Evolutionary conservation across 2,888 invertebrate genomes (phyloP).

Genomic region (Limnephilus rhombicus): DNA sequence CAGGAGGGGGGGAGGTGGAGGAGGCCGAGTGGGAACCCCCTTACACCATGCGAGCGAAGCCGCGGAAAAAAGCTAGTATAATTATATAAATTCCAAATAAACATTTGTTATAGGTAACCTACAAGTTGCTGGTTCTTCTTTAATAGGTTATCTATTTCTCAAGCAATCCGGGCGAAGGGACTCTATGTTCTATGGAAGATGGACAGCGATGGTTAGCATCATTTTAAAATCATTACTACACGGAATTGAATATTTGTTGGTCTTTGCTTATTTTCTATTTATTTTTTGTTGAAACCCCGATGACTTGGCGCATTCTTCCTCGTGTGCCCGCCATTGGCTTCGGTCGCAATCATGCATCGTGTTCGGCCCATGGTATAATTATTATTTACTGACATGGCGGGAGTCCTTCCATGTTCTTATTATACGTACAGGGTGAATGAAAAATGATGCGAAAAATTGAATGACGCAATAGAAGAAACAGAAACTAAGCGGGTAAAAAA

Average conservation of each 20-base stretch:
- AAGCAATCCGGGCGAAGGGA: background rate
- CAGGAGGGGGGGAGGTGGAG: no score
- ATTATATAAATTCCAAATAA: no score
- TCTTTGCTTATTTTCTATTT: conserved; percentile 31
- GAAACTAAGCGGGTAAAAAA: background rate
- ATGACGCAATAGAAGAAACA: background rate
- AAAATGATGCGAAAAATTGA: background rate
- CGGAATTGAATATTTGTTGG: conserved; percentile 30
- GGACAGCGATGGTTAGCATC: background rate
- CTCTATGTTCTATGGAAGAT: background rate
- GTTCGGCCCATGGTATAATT: background rate
- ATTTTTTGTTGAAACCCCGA: conserved; percentile 35
- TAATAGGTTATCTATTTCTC: background rate
- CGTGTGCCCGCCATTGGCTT: background rate
- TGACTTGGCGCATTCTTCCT: conserved; percentile 38
- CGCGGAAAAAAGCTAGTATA: no score
- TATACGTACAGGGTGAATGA: background rate
- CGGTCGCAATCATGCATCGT: background rate
- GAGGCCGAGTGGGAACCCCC: no score
- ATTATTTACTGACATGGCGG: background rate
- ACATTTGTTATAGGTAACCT: no score
- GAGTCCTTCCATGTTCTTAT: background rate
- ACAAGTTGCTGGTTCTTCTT: background rate
- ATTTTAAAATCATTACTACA: conserved; percentile 40
- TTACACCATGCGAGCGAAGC: no score